Base-by-base conservation (phyloP, 2,113 vertebrate genomes). In the Isurus oxyrinchus region DNA sequence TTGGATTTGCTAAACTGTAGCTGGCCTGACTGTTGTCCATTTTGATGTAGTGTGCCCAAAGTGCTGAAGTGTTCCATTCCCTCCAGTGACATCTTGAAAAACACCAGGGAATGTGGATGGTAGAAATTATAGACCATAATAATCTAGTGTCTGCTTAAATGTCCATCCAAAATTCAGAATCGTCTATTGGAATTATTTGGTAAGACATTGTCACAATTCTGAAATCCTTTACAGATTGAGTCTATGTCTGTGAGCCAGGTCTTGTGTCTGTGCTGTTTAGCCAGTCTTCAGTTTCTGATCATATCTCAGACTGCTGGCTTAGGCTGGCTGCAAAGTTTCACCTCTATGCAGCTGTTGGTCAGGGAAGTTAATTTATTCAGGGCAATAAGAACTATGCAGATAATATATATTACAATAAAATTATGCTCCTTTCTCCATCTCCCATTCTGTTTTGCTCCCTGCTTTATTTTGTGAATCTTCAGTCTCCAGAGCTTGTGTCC, bases 331-430 rank as follows among this genome's bases (percentile, higher is more conserved):
- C 14, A 27, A 14, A 49, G 44, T 49, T 53, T 91, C 23, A 55
- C 14, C 31, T 91, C 25, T 91, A 35, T 3, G 3, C 27, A 25
- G 66, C 94, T 95, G 49, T 66, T 72, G 49, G 66, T 53, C 67
- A 95, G 40, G 13, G 25, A 94, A 27, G 44, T 53, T 95, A 72
- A 53, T 72, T 95, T 25, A 53, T 95, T 95, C 40, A 95, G 49
- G 66, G 11, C 94, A 53, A 53, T 95, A 95, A 55, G 25, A 95
- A 95, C 94, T 72, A 95, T 72, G 40, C 44, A 95, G 66, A 95
- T 40, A 31, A 95, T 67, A 72, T 90, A 31, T 69, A 72, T 72
- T 72, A 53, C 94, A 95, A 49, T 49, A 72, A 69, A 93, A 93
- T 93, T 5, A 27, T 72, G 31, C 72, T 72, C 7, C 61, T 31